A percentile compares a stretch with the other conserved stretches of the same genome.
Conservation (phyloP, 2,888 invertebrate genomes). For the Emmelina monodactyla region DNA sequence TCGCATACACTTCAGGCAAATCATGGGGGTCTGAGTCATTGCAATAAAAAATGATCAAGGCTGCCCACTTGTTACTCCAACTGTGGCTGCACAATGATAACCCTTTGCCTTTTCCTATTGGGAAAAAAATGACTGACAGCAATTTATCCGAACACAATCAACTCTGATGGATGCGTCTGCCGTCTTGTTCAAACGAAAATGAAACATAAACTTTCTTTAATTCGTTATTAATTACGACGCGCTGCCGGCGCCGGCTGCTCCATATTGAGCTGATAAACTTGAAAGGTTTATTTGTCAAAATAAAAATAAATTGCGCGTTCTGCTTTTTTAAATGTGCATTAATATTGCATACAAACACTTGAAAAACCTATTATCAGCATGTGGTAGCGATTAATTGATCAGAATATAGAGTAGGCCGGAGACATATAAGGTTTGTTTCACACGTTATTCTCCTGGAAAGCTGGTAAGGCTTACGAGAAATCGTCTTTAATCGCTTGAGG, state of each 20-base stretch:
- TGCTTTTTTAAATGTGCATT: no score
- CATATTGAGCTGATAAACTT: not conserved
- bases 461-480: no score
- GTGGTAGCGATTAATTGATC: no score
- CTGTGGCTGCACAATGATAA: not conserved
- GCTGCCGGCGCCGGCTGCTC: not conserved
- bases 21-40: constrained; percentile 33
- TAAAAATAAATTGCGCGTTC: not conserved
- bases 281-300: not conserved
- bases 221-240: not conserved
- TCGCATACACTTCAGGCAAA: constrained; percentile 52
- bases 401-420: no score
- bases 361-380: no score
- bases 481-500: no score
- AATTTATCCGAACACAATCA: constrained; percentile 49
- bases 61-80: constrained; percentile 47
- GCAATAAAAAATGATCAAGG: constrained; percentile 17
- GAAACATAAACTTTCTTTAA: not conserved
- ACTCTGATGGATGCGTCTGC: constrained; percentile 50
- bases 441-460: no score
- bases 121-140: constrained; percentile 49
- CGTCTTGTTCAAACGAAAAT: constrained; percentile 7
- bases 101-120: no score
- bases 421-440: no score
- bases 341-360: no score